phyloP scores from a whole-genome alignment of 2,888 invertebrate species.

The Sepiola atlantica region DNA sequence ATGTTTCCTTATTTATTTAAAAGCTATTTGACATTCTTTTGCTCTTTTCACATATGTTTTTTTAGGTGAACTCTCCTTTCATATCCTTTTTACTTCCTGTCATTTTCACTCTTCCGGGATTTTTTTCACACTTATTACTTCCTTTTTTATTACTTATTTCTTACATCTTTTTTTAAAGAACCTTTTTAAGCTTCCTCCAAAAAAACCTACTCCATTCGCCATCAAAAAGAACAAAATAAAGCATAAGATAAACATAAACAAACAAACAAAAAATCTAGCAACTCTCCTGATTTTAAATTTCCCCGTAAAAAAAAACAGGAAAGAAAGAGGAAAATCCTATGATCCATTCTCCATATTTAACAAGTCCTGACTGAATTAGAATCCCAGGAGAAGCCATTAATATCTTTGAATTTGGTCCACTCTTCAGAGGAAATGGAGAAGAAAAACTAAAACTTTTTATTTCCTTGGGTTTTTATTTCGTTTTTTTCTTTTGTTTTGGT shows the following conservation, averaged over 20 bases:
- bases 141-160: no score
- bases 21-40: background rate
- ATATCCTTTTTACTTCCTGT: background rate
- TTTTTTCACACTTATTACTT: no score
- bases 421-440: background rate
- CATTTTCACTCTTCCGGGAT: background rate
- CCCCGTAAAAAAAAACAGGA: background rate
- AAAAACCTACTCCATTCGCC: background rate
- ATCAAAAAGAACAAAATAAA: background rate
- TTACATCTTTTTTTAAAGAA: no score
- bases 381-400: background rate
- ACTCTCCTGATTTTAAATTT: background rate
- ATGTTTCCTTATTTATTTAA: background rate
- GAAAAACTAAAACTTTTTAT: background rate
- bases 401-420: background rate
- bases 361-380: background rate
- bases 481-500: background rate
- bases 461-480: no score
- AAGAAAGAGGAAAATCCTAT: background rate
- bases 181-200: no score
- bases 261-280: background rate
- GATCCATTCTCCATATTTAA: background rate
- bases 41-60: background rate
- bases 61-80: background rate
- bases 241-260: no score